phyloP scores from a whole-genome alignment of 2,888 invertebrate species.

The Amphipyra berbera region DNA sequence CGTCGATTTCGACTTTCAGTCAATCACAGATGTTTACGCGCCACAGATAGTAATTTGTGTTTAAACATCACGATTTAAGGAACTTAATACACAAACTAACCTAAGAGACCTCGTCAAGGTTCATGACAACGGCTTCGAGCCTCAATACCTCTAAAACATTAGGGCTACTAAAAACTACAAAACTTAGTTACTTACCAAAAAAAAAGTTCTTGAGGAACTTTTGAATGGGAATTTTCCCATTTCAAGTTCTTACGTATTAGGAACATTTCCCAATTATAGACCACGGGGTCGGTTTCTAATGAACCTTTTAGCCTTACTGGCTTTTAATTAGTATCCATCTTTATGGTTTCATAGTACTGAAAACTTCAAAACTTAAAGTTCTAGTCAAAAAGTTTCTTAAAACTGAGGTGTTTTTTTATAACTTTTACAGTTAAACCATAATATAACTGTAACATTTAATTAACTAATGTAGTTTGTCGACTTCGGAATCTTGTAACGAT shows the following conservation, averaged over 20 bases:
- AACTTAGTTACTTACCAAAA: conserved; percentile 34
- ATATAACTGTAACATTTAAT: neutral
- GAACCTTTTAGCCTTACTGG: conserved; percentile 38
- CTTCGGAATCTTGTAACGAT: neutral
- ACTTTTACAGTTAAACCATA: neutral
- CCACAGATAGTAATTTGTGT: conserved; percentile 15
- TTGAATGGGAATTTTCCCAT: conserved; percentile 51
- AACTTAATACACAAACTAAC: conserved; percentile 37
- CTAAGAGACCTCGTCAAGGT: conserved; percentile 6
- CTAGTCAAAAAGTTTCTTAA: neutral
- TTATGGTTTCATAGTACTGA: neutral
- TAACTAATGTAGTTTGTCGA: neutral
- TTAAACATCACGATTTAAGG: conserved; percentile 31
- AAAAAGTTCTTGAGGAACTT: conserved; percentile 47
- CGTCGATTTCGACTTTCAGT: conserved; percentile 46
- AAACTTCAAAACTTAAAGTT: conserved; percentile 4
- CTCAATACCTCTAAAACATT: conserved; percentile 17
- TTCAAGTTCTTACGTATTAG: conserved; percentile 20
- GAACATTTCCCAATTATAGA: conserved; percentile 36
- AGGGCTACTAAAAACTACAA: conserved; percentile 41
- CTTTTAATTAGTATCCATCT: conserved; percentile 17
- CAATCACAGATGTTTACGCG: conserved; percentile 48
- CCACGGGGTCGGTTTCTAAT: conserved; percentile 16
- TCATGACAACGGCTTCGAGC: conserved; percentile 6
- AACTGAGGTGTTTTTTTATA: neutral